A percentile compares a stretch with the other conserved stretches of the same genome.
These are phyloP conservation scores for Pyrrhopygopsis socrates DNA, from an alignment of 2,888 invertebrate genomes.

Conservation along the genomic window DNA sequence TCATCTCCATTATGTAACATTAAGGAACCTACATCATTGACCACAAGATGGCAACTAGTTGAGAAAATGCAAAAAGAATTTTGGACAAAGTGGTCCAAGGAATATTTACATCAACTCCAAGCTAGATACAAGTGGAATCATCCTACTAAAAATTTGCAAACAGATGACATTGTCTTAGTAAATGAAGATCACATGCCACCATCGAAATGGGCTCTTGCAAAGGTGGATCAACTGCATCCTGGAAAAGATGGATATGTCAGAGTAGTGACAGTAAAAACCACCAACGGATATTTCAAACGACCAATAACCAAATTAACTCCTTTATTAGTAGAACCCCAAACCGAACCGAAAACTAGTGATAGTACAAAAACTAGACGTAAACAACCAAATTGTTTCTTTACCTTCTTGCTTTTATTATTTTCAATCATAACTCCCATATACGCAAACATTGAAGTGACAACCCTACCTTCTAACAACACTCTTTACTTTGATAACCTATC, in stretches of 20 bases:
- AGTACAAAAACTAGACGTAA: background rate
- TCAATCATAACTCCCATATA: background rate
- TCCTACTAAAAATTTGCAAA: background rate
- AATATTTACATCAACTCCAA: no score
- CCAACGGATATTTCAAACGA: background rate
- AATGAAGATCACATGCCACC: background rate
- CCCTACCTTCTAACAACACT: conserved; percentile 72
- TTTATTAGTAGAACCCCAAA: background rate
- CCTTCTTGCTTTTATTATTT: background rate
- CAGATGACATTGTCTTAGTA: background rate
- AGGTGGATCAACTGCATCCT: background rate
- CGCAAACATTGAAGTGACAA: conserved; percentile 46
- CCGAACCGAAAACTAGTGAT: background rate
- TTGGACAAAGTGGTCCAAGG: background rate
- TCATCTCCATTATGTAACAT: background rate
- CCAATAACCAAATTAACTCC: background rate
- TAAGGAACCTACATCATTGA: background rate
- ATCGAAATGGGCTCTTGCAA: conserved; percentile 29
- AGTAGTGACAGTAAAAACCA: background rate
- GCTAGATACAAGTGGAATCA: background rate
- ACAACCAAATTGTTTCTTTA: background rate
- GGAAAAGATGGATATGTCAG: conserved; percentile 15
- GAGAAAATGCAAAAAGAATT: background rate
- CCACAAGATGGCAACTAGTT: background rate
- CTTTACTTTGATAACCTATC: background rate